Base-by-base conservation (phyloP, 2,797 vertebrate genomes). In the Phoxinus dragarum region DNA sequence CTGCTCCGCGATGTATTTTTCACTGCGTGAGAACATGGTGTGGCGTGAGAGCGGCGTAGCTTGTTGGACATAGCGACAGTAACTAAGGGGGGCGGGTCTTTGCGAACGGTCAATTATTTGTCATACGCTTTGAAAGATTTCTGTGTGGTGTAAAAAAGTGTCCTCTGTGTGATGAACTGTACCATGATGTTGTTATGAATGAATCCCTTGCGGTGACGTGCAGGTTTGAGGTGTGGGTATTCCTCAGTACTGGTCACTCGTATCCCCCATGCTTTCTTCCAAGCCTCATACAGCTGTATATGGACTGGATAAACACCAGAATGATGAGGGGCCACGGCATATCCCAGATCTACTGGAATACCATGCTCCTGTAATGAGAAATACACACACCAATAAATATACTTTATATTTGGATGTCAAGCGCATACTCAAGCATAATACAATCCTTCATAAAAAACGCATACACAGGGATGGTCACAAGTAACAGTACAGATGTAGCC, bases 291-390 rank as follows among this genome's bases (percentile, higher is more conserved):
- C 9, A 99, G 96, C 94, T 99, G 98, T 87, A 97, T 86, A 86
- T 99, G 98, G 27, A 99, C 97, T 0, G 98, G 98, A 91, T 99
- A 99, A 77, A 99, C 98, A 0, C 98, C 98, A 0, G 98, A 99
- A 93, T 99, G 98, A 92, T 99, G 98, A 0, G 98, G 98, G 3
- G 98, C 97, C 89, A 99, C 98, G 0, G 98, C 98, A 3, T 99
- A 99, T 66, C 98, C 98, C 96, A 98, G 96, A 92, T 96, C 92
- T 1, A 96, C 97, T 0, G 98, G 98, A 91, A 99, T 99, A 86
- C 96, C 96, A 27, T 99, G 98, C 76, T 97, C 97, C 98, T 99
- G 92, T 34, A 73, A 90, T 61, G 3, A 76, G 11, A 78, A 74
- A 84, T 81, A 80, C 10, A 68, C 56, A 82, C 27, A 74, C 27